Evolutionary conservation across 2,888 invertebrate genomes (phyloP), one percentile per base, ranked within the genome.

Genomic region (Frankliniella fusca): DNA sequence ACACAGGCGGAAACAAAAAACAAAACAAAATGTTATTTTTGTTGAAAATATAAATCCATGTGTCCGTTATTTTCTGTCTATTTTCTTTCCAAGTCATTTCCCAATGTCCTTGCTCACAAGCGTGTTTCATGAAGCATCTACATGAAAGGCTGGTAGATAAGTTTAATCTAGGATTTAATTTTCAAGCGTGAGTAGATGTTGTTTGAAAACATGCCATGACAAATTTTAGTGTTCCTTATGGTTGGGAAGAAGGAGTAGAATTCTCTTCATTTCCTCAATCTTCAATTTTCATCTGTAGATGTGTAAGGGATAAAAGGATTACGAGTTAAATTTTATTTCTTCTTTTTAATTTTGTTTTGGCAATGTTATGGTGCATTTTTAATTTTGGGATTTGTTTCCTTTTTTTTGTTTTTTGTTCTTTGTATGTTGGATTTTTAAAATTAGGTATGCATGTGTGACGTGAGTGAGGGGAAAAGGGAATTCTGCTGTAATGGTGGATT

Each of bases 31-130:
- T 76, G 70, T 76, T 76, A 76, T 76, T 76, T 76, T 76, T 76
- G 70, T 76, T 76, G 70, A 76, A 76, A 76, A 76, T 76, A 76
- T 76, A 76, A 76, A 76, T 76, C 27, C 70, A 76, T 76, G 70
- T 76, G 70, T 76, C 70, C 70, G 70, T 76, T 76, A 76, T 10
- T 9, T 27, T 23, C 1, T 76, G 70, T 76, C 27, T 76, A n/a
- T 27, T 76, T 76, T 76, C 27, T 76, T 76, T 27, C n/a, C 70
- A 54, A 54, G 20, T 15, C 20, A 15, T 20, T 54, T 15, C 15
- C 54, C 5, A 54, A 12, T 54, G 15, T 20, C 20, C 20, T 12
- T 54, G 18, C 54, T 15, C 20, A 9, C 54, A 54, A 20, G 18
- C 0, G 54, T 15, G 15, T 8, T 8, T 54, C 54, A 54, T 8